A percentile compares a stretch with the other conserved stretches of the same genome.
Evolutionary conservation across 2,113 vertebrate species (phyloP).

Genomic region (Epinephelus moara): DNA sequence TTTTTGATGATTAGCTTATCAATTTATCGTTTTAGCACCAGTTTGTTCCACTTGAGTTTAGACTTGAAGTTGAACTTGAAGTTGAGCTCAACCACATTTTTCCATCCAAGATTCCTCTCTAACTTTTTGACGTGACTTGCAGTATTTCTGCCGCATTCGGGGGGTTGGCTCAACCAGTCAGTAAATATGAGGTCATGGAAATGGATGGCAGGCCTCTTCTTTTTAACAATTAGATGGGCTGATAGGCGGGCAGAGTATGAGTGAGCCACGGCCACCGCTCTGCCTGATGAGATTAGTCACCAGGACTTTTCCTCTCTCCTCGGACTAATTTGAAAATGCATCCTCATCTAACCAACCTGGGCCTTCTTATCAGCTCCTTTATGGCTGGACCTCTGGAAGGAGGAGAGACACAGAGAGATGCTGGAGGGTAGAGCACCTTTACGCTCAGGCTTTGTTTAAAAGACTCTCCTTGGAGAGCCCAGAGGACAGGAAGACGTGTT

Average conservation of each 20-base stretch:
- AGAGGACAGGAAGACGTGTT: conserved; percentile 38
- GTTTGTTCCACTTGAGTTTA: too few relatives aligned
- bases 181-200: conserved; percentile 69
- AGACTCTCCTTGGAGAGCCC: conserved; percentile 32
- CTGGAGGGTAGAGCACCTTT: conserved; percentile 1
- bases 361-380: conserved; percentile 57
- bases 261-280: conserved; percentile 43
- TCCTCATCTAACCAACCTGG: conserved; percentile 58
- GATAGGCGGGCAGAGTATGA: conserved; percentile 63
- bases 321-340: conserved; percentile 71
- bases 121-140: neutral
- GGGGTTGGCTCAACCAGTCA: conserved; percentile 20
- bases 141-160: neutral
- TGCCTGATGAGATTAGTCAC: conserved; percentile 70
- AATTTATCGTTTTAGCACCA: too few relatives aligned
- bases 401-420: neutral
- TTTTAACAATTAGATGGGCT: conserved; percentile 65
- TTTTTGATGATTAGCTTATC: too few relatives aligned
- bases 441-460: conserved; percentile 16
- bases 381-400: conserved; percentile 29
- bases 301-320: conserved; percentile 66
- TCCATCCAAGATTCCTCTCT: neutral
- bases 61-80: neutral
- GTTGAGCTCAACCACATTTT: neutral
- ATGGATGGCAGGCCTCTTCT: conserved; percentile 57